phyloP scores from a whole-genome alignment of 2,888 invertebrate genomes.

The Steromphala cineraria region DNA sequence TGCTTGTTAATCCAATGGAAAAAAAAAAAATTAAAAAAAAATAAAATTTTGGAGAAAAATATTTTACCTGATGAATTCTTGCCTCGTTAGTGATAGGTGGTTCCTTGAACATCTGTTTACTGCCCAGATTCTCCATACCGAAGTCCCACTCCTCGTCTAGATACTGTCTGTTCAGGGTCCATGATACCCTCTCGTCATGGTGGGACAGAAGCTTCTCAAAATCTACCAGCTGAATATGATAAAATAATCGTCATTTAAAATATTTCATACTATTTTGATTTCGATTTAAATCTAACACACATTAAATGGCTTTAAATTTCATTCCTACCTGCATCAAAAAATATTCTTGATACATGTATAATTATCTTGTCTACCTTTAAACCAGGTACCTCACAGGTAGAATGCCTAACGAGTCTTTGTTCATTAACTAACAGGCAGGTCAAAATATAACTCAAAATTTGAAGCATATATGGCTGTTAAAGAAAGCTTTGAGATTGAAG shows the following conservation, averaged over 20 bases:
- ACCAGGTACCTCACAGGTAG: no score
- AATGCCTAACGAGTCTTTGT: no score
- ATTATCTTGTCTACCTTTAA: no score
- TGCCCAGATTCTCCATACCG: slow-evolving; percentile 55
- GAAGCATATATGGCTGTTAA: no score
- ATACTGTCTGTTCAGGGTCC: slow-evolving; percentile 62
- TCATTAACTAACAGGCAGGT: no score
- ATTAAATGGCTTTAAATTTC: no score
- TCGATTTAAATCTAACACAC: no score
- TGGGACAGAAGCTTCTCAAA: slow-evolving; percentile 66
- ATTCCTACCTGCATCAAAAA: no score
- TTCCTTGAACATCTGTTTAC: slow-evolving; percentile 55
- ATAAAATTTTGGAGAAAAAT: neutral
- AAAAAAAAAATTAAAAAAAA: neutral
- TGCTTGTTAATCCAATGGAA: neutral
- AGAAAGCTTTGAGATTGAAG: no score
- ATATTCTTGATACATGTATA: no score
- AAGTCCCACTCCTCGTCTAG: slow-evolving; percentile 69
- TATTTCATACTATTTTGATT: neutral
- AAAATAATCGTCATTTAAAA: neutral
- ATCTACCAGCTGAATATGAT: slow-evolving; percentile 58
- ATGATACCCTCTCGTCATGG: slow-evolving; percentile 65
- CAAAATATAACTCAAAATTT: no score
- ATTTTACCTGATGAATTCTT: slow-evolving; percentile 57
- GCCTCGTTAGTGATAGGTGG: slow-evolving; percentile 56